Evolutionary conservation across 2,888 invertebrate genomes (phyloP).

Genomic region (Macaria liturata): DNA sequence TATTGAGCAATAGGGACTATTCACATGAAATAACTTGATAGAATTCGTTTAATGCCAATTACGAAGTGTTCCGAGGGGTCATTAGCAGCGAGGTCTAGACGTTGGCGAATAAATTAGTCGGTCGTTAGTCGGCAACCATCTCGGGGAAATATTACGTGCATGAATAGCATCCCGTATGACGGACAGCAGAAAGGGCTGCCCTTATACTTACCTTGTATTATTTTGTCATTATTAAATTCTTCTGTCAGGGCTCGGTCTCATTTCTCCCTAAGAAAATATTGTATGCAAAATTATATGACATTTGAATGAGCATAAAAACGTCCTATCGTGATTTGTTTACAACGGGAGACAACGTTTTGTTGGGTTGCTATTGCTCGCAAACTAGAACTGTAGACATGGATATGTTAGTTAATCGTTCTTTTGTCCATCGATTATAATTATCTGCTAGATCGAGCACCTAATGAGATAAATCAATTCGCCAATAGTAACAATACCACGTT

Average conservation of each 20-base stretch:
- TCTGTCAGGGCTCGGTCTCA: constrained; percentile 77
- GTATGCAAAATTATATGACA: constrained; percentile 84
- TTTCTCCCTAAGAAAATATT: constrained; percentile 80
- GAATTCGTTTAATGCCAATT: constrained; percentile 26
- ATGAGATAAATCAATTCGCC: constrained; percentile 1
- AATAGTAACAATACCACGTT: neutral
- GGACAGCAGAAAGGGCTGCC: constrained; percentile 81
- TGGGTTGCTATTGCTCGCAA: constrained; percentile 38
- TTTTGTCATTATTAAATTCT: constrained; percentile 84
- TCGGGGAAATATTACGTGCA: constrained; percentile 76
- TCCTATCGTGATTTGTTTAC: constrained; percentile 69
- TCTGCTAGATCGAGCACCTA: too few relatives aligned
- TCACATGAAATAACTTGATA: constrained; percentile 33
- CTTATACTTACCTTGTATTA: constrained; percentile 81
- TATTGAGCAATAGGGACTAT: constrained; percentile 49
- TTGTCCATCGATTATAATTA: too few relatives aligned
- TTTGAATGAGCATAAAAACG: constrained; percentile 79
- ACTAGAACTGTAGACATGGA: constrained; percentile 3
- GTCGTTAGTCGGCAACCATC: constrained; percentile 74
- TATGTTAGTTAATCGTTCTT: too few relatives aligned
- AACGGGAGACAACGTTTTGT: constrained; percentile 46
- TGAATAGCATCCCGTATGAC: constrained; percentile 80
- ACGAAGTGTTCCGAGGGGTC: constrained; percentile 18
- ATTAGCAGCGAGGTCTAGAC: constrained; percentile 16
- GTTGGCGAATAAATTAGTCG: constrained; percentile 69